Conservation (phyloP, 1,140 invertebrate species). For the Zaprionus camerounensis region DNA sequence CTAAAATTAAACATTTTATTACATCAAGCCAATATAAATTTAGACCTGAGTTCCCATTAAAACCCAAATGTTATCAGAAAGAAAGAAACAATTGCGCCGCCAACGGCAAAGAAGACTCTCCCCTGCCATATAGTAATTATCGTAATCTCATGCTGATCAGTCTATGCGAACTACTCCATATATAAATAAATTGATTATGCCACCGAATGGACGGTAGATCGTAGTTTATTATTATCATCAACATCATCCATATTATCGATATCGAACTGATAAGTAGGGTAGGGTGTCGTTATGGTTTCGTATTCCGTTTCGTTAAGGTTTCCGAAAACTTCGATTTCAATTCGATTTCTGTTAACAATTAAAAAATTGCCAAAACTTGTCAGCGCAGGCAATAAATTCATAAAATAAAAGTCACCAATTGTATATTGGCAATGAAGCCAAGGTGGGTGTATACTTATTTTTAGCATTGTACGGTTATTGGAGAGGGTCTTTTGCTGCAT, state of each 20-base stretch:
- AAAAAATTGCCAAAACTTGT: conserved; percentile 56
- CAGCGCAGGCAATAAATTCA: conserved; percentile 64
- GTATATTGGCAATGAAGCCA: conserved; percentile 75
- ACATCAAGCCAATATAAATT: not conserved
- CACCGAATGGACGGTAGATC: not conserved
- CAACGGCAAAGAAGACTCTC: not conserved
- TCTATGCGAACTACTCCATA: not conserved
- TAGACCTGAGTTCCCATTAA: not conserved
- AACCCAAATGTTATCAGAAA: conserved; percentile 1
- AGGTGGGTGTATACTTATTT: conserved; percentile 34
- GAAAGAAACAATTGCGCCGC: not conserved
- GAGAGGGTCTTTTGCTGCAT: not conserved
- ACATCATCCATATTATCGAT: not conserved
- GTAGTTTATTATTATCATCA: conserved; percentile 8
- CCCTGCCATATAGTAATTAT: not conserved
- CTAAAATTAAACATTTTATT: not conserved
- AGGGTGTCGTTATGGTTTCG: not conserved
- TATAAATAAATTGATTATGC: conserved; percentile 6
- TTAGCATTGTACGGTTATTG: not conserved
- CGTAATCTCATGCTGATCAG: conserved; percentile 3
- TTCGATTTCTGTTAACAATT: conserved; percentile 42
- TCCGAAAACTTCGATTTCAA: not conserved
- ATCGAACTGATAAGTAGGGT: conserved; percentile 5
- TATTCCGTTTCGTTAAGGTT: not conserved
- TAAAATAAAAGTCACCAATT: conserved; percentile 62